A percentile compares a stretch with the other conserved stretches of the same genome.
phyloP scores from a whole-genome alignment of 2,888 invertebrate species.

The Hesperia comma region DNA sequence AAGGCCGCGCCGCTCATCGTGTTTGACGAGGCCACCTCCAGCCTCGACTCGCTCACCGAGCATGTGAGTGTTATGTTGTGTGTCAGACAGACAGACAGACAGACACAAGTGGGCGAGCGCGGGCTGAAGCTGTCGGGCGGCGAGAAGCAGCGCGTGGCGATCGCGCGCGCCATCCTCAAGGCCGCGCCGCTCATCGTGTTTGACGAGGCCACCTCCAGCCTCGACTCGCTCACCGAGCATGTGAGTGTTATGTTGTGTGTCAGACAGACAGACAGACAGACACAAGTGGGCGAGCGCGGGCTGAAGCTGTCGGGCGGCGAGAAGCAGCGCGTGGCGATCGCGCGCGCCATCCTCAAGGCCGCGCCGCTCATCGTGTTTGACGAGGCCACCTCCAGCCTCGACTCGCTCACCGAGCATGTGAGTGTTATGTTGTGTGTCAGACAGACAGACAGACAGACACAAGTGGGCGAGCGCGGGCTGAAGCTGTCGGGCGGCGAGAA shows the following conservation, averaged over 20 bases:
- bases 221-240: slow-evolving; percentile 98
- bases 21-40: slow-evolving; percentile 99
- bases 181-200: slow-evolving; percentile 96
- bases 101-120: too few relatives aligned
- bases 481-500: slow-evolving; percentile 99
- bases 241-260: slow-evolving; percentile 78
- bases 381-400: slow-evolving; percentile 98
- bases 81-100: neutral
- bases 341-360: slow-evolving; percentile 97
- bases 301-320: slow-evolving; percentile 96
- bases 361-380: slow-evolving; percentile 97
- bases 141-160: slow-evolving; percentile 99
- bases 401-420: slow-evolving; percentile 98
- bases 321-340: slow-evolving; percentile 99
- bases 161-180: slow-evolving; percentile 98
- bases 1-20: slow-evolving; percentile 97
- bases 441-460: neutral
- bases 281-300: slow-evolving; percentile 94
- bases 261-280: neutral
- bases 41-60: slow-evolving; percentile 98
- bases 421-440: slow-evolving; percentile 50
- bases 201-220: slow-evolving; percentile 98
- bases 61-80: slow-evolving; percentile 84
- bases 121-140: slow-evolving; percentile 93
- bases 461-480: slow-evolving; percentile 91